Evolutionary conservation across 1,140 invertebrate species (phyloP), one percentile per base, ranked within the genome.

Genomic region (Thaumetopoea pityocampa): DNA sequence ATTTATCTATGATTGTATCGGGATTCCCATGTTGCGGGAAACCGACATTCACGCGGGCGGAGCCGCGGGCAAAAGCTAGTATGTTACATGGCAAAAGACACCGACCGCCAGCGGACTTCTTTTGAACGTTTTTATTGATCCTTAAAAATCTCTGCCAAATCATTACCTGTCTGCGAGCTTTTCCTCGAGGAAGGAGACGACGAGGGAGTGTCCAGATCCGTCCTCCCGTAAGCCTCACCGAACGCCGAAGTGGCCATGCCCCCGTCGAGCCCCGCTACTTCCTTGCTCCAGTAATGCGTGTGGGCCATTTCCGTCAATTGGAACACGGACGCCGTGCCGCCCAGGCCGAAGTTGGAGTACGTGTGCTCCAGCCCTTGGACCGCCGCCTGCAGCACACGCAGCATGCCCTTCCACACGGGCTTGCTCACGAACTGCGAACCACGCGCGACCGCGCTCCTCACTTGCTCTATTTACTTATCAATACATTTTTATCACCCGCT

Each of bases 281-380:
- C 96, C 70, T 95, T 94, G 30, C 92, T 93, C 96, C 97, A 99
- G 73, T 96, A 99, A 83, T 99, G 98, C 0, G 98, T 99, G 80
- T 99, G 97, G 1, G 97, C 95, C 68, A 99, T 97, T 88, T 99
- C 98, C 49, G 99, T 91, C 27, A 99, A 87, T 83, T 98, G 96
- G 78, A 97, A 98, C 6, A 96, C 95, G 2, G 96, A 98, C 0
- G 98, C 98, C 92, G 99, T 97, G 11, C 98, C 98, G 34, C 97
- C 97, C 0, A 97, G 87, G 0, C 97, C 96, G 64, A 96, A 96
- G 86, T 98, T 98, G 9, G 91, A 89, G 71, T 95, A 99, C 1
- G 96, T 98, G 43, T 93, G 90, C 70, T 98, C 96, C 36, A 99
- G 86, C 5, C 98, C 98, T 62, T 92, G 90, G 10, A 96, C 90